These are phyloP conservation scores for Daboia siamensis DNA, from an alignment of 2,113 vertebrate species.

Conservation along the genomic window DNA sequence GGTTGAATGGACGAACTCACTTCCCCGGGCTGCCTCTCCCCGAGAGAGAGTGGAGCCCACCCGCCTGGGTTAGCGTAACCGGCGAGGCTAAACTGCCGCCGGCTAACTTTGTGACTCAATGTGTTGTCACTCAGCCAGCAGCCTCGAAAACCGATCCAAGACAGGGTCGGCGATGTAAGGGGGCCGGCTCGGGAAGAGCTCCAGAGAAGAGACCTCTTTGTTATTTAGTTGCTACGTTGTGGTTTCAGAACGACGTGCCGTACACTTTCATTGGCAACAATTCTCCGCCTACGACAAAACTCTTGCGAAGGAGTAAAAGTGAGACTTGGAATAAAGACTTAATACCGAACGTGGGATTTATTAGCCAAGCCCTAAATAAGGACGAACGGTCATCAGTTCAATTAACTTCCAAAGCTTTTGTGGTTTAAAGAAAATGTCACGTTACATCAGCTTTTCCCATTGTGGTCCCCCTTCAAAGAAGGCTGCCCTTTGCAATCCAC, in stretches of 20 bases:
- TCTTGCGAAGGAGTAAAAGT: not conserved
- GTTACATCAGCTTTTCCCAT: not conserved
- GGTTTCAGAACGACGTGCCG: not conserved
- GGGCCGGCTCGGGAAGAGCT: not conserved
- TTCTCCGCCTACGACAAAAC: not conserved
- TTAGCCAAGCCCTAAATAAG: not conserved
- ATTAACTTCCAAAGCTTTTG: not conserved
- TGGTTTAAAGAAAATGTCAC: not conserved
- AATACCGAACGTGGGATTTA: not conserved
- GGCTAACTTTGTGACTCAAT: not conserved
- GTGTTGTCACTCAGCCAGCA: not conserved
- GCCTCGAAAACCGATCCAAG: not conserved
- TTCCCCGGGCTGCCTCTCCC: not conserved
- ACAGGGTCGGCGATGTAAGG: not conserved
- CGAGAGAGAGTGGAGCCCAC: not conserved
- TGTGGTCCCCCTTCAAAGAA: not conserved
- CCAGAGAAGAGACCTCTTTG: not conserved
- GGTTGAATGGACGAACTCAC: not conserved
- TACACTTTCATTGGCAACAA: not conserved
- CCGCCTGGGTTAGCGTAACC: not conserved
- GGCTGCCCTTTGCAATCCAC: not conserved
- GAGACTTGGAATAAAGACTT: not conserved
- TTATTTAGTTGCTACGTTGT: not conserved
- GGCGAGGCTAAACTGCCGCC: not conserved
- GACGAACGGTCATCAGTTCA: not conserved